These are phyloP conservation scores for Subanguina moxae DNA, from an alignment of 1,140 invertebrate genomes.

Conservation along the genomic window DNA sequence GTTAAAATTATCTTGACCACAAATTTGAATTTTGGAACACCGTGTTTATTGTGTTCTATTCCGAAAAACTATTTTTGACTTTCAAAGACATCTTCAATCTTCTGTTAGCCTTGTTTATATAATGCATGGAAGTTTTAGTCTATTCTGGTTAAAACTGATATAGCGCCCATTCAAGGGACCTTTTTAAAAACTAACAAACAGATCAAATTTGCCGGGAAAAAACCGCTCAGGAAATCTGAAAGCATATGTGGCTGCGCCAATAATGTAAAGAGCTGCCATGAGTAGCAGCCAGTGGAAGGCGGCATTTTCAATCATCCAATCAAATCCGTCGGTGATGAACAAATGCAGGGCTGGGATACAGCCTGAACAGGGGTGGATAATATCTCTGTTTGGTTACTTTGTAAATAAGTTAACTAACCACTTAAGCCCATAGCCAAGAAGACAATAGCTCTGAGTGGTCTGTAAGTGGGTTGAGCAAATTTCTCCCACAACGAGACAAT, in stretches of 20 bases:
- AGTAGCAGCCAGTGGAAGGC: conserved; percentile 89
- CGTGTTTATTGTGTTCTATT: no score
- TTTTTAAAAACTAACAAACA: conserved; percentile 62
- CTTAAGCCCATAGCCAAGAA: conserved; percentile 57
- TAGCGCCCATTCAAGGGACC: no score
- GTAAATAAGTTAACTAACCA: conserved; percentile 46
- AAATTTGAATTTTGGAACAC: no score
- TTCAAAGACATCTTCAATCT: no score
- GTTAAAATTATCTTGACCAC: no score
- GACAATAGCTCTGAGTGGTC: conserved; percentile 75
- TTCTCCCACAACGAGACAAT: conserved; percentile 95
- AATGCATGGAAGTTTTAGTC: no score
- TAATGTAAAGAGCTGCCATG: conserved; percentile 89
- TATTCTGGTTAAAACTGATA: no score
- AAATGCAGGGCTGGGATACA: conserved; percentile 64
- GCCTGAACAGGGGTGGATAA: conserved; percentile 22
- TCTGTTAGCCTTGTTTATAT: no score
- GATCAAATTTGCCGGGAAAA: conserved; percentile 98
- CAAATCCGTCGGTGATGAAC: conserved; percentile 63
- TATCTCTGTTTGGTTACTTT: background rate
- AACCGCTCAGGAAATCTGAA: conserved; percentile 89
- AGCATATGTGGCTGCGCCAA: conserved; percentile 89
- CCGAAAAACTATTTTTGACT: no score
- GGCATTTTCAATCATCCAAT: conserved; percentile 66
- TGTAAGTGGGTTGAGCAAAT: conserved; percentile 84